A percentile compares a stretch with the other conserved stretches of the same genome.
These are phyloP conservation scores for Kudoa iwatai DNA, from an alignment of 30 jellyfish, hydroid and myxozoan species.

Conservation along the genomic window DNA sequence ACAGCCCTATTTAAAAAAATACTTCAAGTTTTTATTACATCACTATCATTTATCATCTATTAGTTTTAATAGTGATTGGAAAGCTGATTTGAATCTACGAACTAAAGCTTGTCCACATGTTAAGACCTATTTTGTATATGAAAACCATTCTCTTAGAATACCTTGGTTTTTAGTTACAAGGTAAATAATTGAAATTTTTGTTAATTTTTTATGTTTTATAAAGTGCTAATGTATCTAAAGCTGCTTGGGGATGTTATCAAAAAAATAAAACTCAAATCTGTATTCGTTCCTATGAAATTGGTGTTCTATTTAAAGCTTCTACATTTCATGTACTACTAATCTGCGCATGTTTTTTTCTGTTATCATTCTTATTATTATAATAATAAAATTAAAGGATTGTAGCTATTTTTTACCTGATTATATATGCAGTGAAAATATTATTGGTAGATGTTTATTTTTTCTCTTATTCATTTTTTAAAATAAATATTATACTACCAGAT, in stretches of 20 bases:
- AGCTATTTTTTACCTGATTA: too few relatives aligned
- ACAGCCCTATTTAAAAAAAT: conserved; percentile 12
- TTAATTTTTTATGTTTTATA: not conserved
- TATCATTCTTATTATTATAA: too few relatives aligned
- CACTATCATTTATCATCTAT: not conserved
- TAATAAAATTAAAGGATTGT: too few relatives aligned
- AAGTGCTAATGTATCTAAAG: conserved; percentile 80
- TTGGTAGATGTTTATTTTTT: too few relatives aligned
- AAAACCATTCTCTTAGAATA: conserved; percentile 13
- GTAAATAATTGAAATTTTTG: conserved; percentile 3
- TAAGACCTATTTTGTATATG: conserved; percentile 20
- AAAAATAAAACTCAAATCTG: conserved; percentile 21
- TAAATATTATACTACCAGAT: too few relatives aligned
- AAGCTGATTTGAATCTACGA: conserved; percentile 14
- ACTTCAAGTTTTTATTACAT: conserved; percentile 9
- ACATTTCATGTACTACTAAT: too few relatives aligned
- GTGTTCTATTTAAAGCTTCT: too few relatives aligned
- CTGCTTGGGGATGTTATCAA: conserved; percentile 90
- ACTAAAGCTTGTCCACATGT: conserved; percentile 57
- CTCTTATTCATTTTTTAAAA: too few relatives aligned
- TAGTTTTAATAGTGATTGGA: conserved; percentile 19
- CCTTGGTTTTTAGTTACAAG: conserved; percentile 61
- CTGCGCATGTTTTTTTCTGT: too few relatives aligned
- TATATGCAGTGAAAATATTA: too few relatives aligned
- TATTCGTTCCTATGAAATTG: conserved; percentile 77